phyloP scores from a whole-genome alignment of 2,888 invertebrate species.

The Mycalesis mineus region DNA sequence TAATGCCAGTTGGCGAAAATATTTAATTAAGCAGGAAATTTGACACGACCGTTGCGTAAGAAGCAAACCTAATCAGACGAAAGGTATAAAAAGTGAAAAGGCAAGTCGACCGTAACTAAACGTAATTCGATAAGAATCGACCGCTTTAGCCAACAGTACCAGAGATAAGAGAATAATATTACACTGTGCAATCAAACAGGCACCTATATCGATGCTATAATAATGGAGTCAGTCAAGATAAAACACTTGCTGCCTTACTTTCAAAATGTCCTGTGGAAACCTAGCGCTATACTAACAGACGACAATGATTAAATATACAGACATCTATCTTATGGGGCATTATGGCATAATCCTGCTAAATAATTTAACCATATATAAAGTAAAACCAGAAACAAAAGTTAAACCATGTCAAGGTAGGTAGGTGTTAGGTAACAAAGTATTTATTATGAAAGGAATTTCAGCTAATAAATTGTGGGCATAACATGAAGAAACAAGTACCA shows the following conservation, averaged over 20 bases:
- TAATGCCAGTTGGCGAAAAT: not conserved
- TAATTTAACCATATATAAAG: too few relatives aligned
- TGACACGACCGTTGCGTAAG: constrained; percentile 8
- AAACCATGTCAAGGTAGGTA: too few relatives aligned
- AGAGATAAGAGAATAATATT: constrained; percentile 6
- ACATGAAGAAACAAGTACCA: too few relatives aligned
- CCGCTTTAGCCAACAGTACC: constrained; percentile 1
- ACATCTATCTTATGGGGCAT: too few relatives aligned
- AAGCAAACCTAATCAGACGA: constrained; percentile 9
- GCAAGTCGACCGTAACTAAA: constrained; percentile 8
- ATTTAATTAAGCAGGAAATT: constrained; percentile 10
- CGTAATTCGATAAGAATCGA: constrained; percentile 11
- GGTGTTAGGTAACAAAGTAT: too few relatives aligned
- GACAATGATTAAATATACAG: too few relatives aligned
- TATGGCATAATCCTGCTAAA: too few relatives aligned
- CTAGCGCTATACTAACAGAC: too few relatives aligned
- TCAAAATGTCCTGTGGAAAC: not conserved
- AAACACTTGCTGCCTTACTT: not conserved
- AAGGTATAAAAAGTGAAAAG: constrained; percentile 9
- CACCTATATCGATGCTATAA: not conserved
- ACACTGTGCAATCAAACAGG: not conserved
- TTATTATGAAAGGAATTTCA: too few relatives aligned
- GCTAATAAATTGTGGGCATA: too few relatives aligned
- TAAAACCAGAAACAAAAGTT: too few relatives aligned
- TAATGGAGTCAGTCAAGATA: not conserved